These are phyloP conservation scores for Onchidella celtica DNA, from an alignment of 2,888 invertebrate species.

Conservation along the genomic window DNA sequence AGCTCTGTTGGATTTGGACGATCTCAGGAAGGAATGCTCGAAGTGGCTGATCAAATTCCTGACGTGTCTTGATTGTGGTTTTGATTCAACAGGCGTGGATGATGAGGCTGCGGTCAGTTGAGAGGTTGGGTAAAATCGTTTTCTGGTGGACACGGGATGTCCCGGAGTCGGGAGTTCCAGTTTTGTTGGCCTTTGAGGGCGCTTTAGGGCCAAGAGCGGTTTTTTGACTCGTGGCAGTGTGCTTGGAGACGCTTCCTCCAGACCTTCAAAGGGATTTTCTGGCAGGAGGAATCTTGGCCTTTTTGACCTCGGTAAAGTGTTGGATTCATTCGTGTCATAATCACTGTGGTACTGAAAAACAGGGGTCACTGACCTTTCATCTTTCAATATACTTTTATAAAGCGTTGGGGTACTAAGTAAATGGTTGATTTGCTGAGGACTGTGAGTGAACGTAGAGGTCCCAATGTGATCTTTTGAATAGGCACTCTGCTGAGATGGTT, in stretches of 20 bases:
- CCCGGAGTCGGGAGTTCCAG: not conserved
- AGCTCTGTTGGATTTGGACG: not conserved
- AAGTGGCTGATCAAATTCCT: slow-evolving; percentile 10
- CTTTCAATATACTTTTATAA: not conserved
- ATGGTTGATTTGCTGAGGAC: not conserved
- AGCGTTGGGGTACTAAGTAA: not conserved
- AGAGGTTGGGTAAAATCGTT: not conserved
- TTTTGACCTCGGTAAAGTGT: slow-evolving; percentile 21
- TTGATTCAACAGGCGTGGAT: not conserved
- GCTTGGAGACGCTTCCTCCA: not conserved
- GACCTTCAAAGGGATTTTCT: not conserved
- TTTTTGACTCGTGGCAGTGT: not conserved
- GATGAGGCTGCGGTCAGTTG: not conserved
- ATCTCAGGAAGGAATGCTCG: slow-evolving; percentile 14
- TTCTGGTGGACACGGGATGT: not conserved
- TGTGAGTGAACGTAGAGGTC: not conserved
- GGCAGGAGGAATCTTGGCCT: slow-evolving; percentile 5
- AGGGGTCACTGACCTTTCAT: not conserved
- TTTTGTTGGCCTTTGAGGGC: not conserved
- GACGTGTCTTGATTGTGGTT: not conserved
- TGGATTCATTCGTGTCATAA: not conserved
- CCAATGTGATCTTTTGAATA: not conserved
- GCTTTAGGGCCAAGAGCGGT: not conserved
- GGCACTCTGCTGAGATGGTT: not conserved
- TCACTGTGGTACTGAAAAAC: no score